Conservation (phyloP, 37 sponge, comb jelly and placozoan species). For the Geodia barretti region DNA sequence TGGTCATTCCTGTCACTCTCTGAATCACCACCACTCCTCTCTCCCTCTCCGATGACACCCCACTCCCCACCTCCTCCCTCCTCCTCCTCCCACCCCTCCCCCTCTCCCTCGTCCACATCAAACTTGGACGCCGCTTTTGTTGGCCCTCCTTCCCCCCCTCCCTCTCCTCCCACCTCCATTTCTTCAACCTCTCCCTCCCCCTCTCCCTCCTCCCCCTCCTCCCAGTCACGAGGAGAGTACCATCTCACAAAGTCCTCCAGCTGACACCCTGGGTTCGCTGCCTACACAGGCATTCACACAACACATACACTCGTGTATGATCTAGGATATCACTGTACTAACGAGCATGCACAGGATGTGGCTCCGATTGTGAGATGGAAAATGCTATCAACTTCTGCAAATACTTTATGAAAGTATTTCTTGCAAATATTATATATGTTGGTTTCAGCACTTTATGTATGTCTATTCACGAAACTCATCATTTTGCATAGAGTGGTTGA, state of each 20-base stretch:
- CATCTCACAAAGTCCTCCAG: conserved; percentile 98
- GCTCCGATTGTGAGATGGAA: too few relatives aligned
- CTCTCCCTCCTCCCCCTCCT: conserved; percentile 28
- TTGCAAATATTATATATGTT: too few relatives aligned
- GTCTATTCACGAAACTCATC: too few relatives aligned
- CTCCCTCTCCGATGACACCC: conserved; percentile 9
- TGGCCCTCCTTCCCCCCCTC: background rate
- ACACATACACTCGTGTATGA: background rate
- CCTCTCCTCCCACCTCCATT: background rate
- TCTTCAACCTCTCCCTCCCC: background rate
- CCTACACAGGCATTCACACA: conserved; percentile 62
- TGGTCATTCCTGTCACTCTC: too few relatives aligned
- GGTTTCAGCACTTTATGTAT: too few relatives aligned
- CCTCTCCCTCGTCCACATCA: background rate
- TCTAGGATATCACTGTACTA: too few relatives aligned
- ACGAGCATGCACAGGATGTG: too few relatives aligned
- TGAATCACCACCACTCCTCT: background rate
- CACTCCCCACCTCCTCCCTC: conserved; percentile 30
- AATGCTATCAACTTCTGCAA: too few relatives aligned
- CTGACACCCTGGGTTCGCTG: conserved; percentile 95
- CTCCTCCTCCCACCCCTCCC: background rate
- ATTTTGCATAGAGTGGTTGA: too few relatives aligned
- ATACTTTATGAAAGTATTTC: too few relatives aligned
- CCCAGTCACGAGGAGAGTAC: conserved; percentile 99
- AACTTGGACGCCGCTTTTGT: background rate